Evolutionary conservation across 53 echinoderm and acorn worm species (phyloP).

Genomic region (Stichopus horrens): DNA sequence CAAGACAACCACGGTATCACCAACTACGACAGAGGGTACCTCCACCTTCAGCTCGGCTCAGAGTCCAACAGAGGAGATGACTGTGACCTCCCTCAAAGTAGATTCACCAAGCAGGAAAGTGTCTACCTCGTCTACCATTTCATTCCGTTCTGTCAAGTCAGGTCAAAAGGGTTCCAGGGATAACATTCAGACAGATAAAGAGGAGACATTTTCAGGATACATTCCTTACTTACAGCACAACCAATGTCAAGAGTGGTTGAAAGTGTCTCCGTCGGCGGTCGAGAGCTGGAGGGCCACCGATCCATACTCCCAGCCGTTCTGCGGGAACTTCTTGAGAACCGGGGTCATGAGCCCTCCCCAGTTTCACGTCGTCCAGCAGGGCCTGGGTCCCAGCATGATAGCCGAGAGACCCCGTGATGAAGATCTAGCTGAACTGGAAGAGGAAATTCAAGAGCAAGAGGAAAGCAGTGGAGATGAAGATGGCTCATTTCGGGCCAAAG

Average conservation of each 20-base stretch:
- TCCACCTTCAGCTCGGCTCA: constrained; percentile 45
- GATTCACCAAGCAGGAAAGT: constrained; percentile 56
- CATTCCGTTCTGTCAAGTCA: not conserved
- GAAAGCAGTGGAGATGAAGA: constrained; percentile 23
- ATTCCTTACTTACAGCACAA: constrained; percentile 39
- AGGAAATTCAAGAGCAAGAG: constrained; percentile 19
- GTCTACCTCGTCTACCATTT: constrained; percentile 40
- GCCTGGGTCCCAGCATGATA: constrained; percentile 47
- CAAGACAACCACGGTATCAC: constrained; percentile 26
- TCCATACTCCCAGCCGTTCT: constrained; percentile 39
- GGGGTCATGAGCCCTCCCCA: constrained; percentile 46
- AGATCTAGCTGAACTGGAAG: constrained; percentile 30
- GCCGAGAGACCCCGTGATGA: constrained; percentile 35
- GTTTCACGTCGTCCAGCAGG: constrained; percentile 40
- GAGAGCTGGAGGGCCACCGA: constrained; percentile 48
- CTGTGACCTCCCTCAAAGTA: constrained; percentile 68
- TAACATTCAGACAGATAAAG: not conserved
- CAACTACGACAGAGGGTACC: constrained; percentile 53
- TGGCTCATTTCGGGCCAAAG: not conserved
- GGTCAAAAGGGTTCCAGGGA: constrained; percentile 17
- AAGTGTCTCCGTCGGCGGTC: constrained; percentile 17
- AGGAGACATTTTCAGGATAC: constrained; percentile 3
- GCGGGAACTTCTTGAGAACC: constrained; percentile 42
- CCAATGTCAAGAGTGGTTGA: constrained; percentile 44
- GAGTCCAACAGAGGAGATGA: constrained; percentile 51